These are phyloP conservation scores for Hozukius guyotensis DNA, from an alignment of 2,797 vertebrate genomes.

Conservation along the genomic window DNA sequence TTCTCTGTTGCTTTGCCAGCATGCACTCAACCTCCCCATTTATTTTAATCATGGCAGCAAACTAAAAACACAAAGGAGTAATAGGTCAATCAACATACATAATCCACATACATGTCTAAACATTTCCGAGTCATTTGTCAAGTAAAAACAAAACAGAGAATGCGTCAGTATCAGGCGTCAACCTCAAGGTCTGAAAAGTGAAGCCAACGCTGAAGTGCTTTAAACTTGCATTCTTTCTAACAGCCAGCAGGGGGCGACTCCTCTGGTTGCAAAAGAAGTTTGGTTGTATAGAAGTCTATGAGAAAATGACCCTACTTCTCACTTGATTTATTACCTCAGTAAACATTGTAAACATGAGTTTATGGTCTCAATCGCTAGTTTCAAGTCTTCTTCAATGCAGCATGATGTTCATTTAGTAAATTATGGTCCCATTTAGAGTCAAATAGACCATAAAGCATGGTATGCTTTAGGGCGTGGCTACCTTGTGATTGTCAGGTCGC, in stretches of 20 bases:
- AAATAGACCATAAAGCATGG: too few species aligned
- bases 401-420: too few species aligned
- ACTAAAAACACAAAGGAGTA: slow-evolving; percentile 16
- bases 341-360: too few species aligned
- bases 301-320: too few species aligned
- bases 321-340: too few species aligned
- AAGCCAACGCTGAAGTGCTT: background rate
- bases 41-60: slow-evolving; percentile 50
- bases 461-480: too few species aligned
- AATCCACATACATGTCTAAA: slow-evolving; percentile 39
- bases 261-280: too few species aligned
- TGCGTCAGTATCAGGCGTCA: background rate
- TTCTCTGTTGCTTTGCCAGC: slow-evolving; percentile 44
- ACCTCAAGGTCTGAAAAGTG: background rate
- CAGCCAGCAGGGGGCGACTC: background rate
- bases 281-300: too few species aligned
- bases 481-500: too few species aligned
- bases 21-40: slow-evolving; percentile 36
- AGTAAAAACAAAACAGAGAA: slow-evolving; percentile 47
- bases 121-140: slow-evolving; percentile 47
- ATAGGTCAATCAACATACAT: background rate
- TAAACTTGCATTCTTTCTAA: background rate
- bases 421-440: too few species aligned
- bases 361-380: too few species aligned
- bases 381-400: too few species aligned